Conservation (phyloP, 64 coral and sea anemone genomes). For the Stylophora pistillata region DNA sequence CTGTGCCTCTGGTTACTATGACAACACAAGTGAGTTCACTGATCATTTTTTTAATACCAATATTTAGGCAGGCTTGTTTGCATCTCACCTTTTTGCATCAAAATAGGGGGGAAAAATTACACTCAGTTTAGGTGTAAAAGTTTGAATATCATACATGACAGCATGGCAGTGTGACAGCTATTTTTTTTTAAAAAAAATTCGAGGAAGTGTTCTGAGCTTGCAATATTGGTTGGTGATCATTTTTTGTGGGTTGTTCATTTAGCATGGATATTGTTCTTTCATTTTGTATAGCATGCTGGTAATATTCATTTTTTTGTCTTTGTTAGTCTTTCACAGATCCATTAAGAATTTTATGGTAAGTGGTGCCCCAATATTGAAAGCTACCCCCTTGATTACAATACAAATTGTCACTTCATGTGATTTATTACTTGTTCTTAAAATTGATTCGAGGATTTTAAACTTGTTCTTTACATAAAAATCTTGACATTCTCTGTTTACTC, state of each 20-base stretch:
- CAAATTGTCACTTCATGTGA: neutral
- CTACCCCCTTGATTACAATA: too few species aligned
- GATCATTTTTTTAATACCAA: neutral
- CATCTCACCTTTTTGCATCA: too few species aligned
- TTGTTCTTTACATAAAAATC: too few species aligned
- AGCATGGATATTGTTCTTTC: neutral
- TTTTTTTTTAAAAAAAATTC: too few species aligned
- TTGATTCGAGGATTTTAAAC: too few species aligned
- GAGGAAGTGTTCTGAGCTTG: too few species aligned
- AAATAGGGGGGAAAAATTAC: too few species aligned
- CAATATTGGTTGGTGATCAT: neutral
- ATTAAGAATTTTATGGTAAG: constrained; percentile 99
- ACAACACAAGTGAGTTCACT: constrained; percentile 78
- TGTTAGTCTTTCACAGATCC: constrained; percentile 96
- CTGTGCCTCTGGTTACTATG: constrained; percentile 85
- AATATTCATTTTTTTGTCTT: constrained; percentile 9
- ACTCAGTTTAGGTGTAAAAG: too few species aligned
- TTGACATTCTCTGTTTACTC: neutral
- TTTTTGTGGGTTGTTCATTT: neutral
- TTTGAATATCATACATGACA: too few species aligned
- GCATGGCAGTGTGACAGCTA: too few species aligned
- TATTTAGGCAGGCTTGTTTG: too few species aligned
- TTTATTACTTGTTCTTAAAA: neutral
- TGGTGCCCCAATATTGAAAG: neutral
- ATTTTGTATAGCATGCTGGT: neutral